These are phyloP conservation scores for Corticium candelabrum DNA, from an alignment of 37 sponge, comb jelly and placozoan species.

Conservation along the genomic window DNA sequence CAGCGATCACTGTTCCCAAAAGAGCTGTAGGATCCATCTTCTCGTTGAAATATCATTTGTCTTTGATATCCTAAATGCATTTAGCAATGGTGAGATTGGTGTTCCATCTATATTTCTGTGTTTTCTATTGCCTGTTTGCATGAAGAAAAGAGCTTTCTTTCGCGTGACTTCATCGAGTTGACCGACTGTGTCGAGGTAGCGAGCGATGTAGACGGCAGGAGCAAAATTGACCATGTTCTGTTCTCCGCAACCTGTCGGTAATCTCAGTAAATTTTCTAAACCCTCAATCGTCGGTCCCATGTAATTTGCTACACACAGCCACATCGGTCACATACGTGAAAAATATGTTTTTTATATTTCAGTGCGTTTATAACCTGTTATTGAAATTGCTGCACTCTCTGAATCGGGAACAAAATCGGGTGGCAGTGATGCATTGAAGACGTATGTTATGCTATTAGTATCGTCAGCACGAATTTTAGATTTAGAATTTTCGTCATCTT, in stretches of 20 bases:
- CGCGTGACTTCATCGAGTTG: not conserved
- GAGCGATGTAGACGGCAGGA: not conserved
- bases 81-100: no score
- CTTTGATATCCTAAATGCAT: slow-evolving; percentile 11
- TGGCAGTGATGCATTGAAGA: no score
- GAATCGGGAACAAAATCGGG: no score
- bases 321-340: no score
- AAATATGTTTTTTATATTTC: no score
- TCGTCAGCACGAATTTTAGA: no score
- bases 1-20: slow-evolving; percentile 6
- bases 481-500: no score
- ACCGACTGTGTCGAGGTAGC: not conserved
- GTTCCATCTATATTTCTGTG: no score
- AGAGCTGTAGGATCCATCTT: slow-evolving; percentile 13
- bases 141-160: not conserved
- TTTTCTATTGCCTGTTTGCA: not conserved
- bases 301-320: not conserved
- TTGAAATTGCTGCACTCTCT: no score
- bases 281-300: not conserved
- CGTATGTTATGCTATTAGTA: no score
- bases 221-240: not conserved
- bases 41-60: not conserved
- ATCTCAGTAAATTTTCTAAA: not conserved
- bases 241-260: not conserved
- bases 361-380: no score